Evolutionary conservation across 2,888 invertebrate species (phyloP).

Genomic region (Pherbina coryleti): DNA sequence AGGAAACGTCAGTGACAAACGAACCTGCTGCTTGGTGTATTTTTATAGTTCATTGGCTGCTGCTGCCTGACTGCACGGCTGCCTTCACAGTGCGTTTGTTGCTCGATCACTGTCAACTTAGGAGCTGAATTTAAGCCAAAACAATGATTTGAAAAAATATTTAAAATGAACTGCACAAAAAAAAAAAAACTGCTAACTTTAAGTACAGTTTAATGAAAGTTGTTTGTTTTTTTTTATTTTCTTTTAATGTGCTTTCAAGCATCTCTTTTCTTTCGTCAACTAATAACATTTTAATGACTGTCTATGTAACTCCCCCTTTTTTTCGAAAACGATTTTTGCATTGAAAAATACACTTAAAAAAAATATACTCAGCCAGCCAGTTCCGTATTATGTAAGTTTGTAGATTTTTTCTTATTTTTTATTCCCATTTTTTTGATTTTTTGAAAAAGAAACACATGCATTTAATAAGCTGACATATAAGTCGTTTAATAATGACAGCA

Average conservation of each 20-base stretch:
- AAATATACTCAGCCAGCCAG: not conserved
- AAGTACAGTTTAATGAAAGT: not conserved
- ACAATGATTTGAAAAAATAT: not conserved
- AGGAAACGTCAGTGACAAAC: too few species aligned
- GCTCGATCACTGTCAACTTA: not conserved
- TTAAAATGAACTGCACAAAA: not conserved
- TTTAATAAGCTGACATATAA: slow-evolving; percentile 32
- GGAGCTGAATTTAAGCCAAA: not conserved
- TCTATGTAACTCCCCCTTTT: not conserved
- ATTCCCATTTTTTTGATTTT: not conserved
- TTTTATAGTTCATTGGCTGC: slow-evolving; percentile 10
- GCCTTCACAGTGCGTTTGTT: not conserved
- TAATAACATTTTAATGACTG: slow-evolving; percentile 13
- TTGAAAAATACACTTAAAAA: not conserved
- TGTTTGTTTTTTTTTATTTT: not conserved
- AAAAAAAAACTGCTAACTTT: too few species aligned
- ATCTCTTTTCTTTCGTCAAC: not conserved
- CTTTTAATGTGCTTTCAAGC: not conserved
- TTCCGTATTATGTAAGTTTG: not conserved
- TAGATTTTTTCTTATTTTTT: not conserved
- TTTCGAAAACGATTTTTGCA: not conserved
- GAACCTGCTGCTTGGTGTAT: not conserved
- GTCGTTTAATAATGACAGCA: slow-evolving; percentile 61
- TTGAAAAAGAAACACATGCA: not conserved
- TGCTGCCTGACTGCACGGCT: not conserved